phyloP scores from a whole-genome alignment of 2,888 invertebrate species.

The Ophraella communa region DNA sequence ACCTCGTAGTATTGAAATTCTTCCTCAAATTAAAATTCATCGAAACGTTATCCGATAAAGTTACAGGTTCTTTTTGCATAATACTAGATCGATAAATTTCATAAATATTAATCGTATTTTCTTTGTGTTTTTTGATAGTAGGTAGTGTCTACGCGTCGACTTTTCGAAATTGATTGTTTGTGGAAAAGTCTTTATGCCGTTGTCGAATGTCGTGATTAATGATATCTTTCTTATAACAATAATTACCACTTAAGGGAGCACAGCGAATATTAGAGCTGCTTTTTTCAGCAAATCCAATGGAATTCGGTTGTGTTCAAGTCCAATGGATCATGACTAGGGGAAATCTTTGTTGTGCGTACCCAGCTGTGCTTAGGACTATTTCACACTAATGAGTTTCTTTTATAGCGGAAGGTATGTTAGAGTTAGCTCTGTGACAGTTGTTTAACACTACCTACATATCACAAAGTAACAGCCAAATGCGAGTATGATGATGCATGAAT shows the following conservation, averaged over 20 bases:
- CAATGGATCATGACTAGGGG: neutral
- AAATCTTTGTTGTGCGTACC: slow-evolving; percentile 1
- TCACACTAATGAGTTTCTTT: neutral
- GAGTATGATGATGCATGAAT: too few species aligned
- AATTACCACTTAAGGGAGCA: slow-evolving; percentile 20
- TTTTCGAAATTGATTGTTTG: slow-evolving; percentile 17
- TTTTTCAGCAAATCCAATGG: neutral
- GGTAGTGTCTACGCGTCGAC: slow-evolving; percentile 22
- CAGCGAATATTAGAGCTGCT: neutral
- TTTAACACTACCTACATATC: too few species aligned
- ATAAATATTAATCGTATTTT: slow-evolving; percentile 23
- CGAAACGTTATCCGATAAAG: slow-evolving; percentile 11
- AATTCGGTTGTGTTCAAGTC: neutral
- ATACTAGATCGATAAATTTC: slow-evolving; percentile 22
- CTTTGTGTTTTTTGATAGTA: slow-evolving; percentile 23
- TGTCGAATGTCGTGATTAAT: slow-evolving; percentile 26
- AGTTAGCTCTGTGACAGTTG: too few species aligned
- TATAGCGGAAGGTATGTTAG: neutral
- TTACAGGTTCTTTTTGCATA: slow-evolving; percentile 13
- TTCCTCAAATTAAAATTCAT: slow-evolving; percentile 6
- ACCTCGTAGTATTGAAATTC: neutral
- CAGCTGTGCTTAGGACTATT: slow-evolving; percentile 3
- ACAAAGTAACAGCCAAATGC: too few species aligned
- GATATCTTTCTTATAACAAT: slow-evolving; percentile 8
- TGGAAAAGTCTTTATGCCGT: slow-evolving; percentile 19